Percentiles rank a stretch among this genome's conserved stretches.
Conservation (phyloP, 2,888 invertebrate species). For the Ischnus inquisitorius region DNA sequence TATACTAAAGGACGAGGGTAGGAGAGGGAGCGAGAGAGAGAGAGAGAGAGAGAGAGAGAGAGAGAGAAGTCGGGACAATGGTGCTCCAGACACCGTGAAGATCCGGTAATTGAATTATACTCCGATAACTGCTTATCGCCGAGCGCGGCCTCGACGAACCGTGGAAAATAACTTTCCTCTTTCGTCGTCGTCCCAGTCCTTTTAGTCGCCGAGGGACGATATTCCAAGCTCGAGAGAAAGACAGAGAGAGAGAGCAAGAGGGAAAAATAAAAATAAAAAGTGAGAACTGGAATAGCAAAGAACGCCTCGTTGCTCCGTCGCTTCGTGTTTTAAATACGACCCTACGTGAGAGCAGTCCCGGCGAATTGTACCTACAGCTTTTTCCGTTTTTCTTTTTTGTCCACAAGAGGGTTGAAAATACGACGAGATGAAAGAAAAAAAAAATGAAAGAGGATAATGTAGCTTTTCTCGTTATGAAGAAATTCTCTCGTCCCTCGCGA, state of each 20-base stretch:
- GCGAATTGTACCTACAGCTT: conserved; percentile 20
- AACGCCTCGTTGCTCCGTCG: conserved; percentile 18
- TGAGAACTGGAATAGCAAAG: conserved; percentile 14
- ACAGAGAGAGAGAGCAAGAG: neutral
- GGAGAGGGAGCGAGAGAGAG: conserved; percentile 62
- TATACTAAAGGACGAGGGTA: conserved; percentile 36
- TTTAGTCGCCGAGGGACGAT: conserved; percentile 21
- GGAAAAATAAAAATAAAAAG: conserved; percentile 24
- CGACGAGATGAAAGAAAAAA: conserved; percentile 30
- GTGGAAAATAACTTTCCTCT: conserved; percentile 69
- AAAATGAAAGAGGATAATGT: conserved; percentile 38
- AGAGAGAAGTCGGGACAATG: conserved; percentile 76
- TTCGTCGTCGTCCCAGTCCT: conserved; percentile 53
- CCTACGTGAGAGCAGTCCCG: conserved; percentile 43
- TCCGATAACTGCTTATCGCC: conserved; percentile 81
- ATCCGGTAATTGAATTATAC: conserved; percentile 84
- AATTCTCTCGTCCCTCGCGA: conserved; percentile 8
- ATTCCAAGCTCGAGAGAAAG: conserved; percentile 15
- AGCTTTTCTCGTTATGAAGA: conserved; percentile 41
- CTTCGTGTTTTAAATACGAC: conserved; percentile 46
- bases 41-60: conserved; percentile 66
- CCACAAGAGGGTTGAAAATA: conserved; percentile 4
- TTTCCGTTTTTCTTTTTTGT: neutral
- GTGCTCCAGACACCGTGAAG: conserved; percentile 78
- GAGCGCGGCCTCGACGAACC: conserved; percentile 61